Conservation (phyloP, 2,797 vertebrate genomes). For the Dermochelys coriacea region DNA sequence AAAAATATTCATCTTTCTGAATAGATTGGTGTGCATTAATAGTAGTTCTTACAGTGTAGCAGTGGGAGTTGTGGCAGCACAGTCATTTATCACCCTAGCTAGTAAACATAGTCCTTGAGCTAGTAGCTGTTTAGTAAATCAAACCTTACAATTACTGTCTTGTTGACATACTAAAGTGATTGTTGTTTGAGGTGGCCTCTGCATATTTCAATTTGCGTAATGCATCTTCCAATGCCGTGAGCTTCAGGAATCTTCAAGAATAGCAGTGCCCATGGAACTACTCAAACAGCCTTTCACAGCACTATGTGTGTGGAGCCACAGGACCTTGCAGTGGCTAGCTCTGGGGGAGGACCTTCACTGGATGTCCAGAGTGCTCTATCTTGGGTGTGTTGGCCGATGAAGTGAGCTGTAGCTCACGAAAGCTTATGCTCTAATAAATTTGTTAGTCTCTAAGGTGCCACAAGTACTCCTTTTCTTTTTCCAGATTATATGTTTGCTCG, state of each 20-base stretch:
- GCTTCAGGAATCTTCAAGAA: background rate
- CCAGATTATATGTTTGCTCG: background rate
- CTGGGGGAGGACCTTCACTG: background rate
- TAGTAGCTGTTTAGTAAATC: background rate
- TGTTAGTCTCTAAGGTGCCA: too few species aligned
- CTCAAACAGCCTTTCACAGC: background rate
- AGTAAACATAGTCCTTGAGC: background rate
- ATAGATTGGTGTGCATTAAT: background rate
- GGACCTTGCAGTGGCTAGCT: background rate
- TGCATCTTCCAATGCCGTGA: too few species aligned
- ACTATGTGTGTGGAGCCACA: background rate
- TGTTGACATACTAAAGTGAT: background rate
- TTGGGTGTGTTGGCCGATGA: too few species aligned
- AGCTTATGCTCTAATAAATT: too few species aligned
- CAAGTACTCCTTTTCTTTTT: too few species aligned
- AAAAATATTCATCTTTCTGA: background rate
- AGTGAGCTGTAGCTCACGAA: too few species aligned
- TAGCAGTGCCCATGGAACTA: background rate
- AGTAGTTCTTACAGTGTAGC: rapidly evolving
- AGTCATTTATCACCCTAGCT: background rate
- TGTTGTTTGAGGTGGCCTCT: background rate
- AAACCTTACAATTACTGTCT: background rate
- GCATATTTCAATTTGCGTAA: background rate
- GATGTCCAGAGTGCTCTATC: too few species aligned
- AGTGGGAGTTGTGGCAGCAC: rapidly evolving